These are phyloP conservation scores for Diachasmimorpha longicaudata DNA, from an alignment of 1,140 invertebrate genomes.

Conservation along the genomic window DNA sequence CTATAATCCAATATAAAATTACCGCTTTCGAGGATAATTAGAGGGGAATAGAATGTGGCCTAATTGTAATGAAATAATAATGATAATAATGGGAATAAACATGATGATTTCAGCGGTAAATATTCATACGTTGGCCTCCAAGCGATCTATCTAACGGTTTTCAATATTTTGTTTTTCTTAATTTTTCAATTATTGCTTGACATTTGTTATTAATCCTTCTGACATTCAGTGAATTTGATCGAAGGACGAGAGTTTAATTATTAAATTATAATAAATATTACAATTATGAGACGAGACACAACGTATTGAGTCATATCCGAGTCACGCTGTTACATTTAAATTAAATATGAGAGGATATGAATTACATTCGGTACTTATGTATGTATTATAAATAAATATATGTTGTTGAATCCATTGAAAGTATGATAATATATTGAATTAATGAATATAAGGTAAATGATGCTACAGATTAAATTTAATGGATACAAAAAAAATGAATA, in stretches of 20 bases:
- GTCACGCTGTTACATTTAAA: constrained; percentile 13
- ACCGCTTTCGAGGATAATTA: background rate
- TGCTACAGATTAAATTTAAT: constrained; percentile 47
- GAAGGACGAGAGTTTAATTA: background rate
- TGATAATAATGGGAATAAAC: background rate
- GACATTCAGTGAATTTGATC: background rate
- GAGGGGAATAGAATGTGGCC: background rate
- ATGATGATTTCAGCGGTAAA: background rate
- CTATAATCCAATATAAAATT: background rate
- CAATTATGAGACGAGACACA: constrained; percentile 1
- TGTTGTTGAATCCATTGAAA: constrained; percentile 63
- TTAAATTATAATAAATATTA: constrained; percentile 3
- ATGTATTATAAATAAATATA: constrained; percentile 57
- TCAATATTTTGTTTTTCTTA: background rate
- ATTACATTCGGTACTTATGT: constrained; percentile 57
- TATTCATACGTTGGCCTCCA: background rate
- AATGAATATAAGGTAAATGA: constrained; percentile 49
- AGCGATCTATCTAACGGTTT: background rate
- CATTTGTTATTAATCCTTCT: background rate
- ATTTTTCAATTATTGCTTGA: background rate
- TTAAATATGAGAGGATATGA: constrained; percentile 38
- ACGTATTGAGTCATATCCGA: constrained; percentile 7
- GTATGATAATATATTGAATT: constrained; percentile 57
- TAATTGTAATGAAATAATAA: constrained; percentile 5
- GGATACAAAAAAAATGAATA: constrained; percentile 31